These are phyloP conservation scores for Sternotherus odoratus DNA, from an alignment of 2,797 vertebrate genomes.

Conservation along the genomic window DNA sequence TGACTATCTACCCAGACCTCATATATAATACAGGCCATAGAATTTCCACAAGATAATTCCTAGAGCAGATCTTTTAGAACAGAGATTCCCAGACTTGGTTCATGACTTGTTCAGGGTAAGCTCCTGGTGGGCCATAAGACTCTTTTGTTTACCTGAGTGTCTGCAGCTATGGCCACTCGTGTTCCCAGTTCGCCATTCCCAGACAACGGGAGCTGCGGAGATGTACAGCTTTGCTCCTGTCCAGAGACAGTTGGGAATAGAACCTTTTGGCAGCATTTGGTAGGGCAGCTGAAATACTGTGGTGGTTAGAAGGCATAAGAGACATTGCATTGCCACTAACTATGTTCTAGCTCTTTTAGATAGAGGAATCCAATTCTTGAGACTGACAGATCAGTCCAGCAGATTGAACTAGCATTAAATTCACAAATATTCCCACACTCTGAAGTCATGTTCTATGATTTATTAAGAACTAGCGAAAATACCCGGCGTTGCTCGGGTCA, in stretches of 20 bases:
- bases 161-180: too few relatives aligned
- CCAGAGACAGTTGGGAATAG: not conserved
- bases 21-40: not conserved
- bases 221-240: not conserved
- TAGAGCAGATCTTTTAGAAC: not conserved
- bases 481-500: too few relatives aligned
- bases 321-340: not conserved
- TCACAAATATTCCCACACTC: not conserved
- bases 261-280: not conserved
- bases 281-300: not conserved
- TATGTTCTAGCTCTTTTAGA: not conserved
- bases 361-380: not conserved
- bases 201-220: too few relatives aligned
- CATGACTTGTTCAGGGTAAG: too few relatives aligned
- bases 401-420: not conserved
- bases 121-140: too few relatives aligned
- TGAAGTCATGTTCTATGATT: too few relatives aligned
- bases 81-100: too few relatives aligned
- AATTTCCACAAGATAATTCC: not conserved
- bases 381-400: not conserved
- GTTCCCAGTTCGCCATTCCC: too few relatives aligned
- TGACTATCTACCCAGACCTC: not conserved
- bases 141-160: too few relatives aligned
- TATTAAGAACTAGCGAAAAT: too few relatives aligned
- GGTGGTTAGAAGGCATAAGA: not conserved